These are phyloP conservation scores for Lasiommata megera DNA, from an alignment of 2,888 invertebrate genomes.

Conservation along the genomic window DNA sequence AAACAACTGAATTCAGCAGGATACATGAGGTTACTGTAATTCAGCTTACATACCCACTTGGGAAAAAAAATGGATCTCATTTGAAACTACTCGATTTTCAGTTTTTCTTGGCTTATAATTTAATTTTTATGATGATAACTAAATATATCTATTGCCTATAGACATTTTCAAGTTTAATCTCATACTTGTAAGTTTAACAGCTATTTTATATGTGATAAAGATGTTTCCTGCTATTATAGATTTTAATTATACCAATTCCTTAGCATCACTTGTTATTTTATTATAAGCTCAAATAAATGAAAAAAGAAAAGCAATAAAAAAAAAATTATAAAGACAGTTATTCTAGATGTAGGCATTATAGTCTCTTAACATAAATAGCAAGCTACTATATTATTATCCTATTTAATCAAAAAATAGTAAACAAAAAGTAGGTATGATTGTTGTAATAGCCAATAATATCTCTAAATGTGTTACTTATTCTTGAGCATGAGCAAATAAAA, in stretches of 20 bases:
- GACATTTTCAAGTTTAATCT: conserved; percentile 5
- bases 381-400: background rate
- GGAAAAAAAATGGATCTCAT: conserved; percentile 5
- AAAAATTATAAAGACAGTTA: conserved; percentile 18
- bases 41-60: background rate
- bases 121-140: background rate
- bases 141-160: background rate
- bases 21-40: background rate
- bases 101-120: background rate
- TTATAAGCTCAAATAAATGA: background rate
- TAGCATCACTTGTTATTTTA: conserved; percentile 11
- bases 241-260: conserved; percentile 14
- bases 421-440: too few relatives aligned
- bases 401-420: background rate
- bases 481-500: conserved; percentile 26
- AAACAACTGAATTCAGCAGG: background rate
- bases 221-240: conserved; percentile 8
- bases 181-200: conserved; percentile 2
- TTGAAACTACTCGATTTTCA: background rate
- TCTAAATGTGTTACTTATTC: background rate
- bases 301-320: background rate
- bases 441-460: background rate
- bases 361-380: background rate
- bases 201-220: conserved; percentile 10
- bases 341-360: background rate